Evolutionary conservation across 2,797 vertebrate species (phyloP).

Genomic region (Artibeus jamaicensis): DNA sequence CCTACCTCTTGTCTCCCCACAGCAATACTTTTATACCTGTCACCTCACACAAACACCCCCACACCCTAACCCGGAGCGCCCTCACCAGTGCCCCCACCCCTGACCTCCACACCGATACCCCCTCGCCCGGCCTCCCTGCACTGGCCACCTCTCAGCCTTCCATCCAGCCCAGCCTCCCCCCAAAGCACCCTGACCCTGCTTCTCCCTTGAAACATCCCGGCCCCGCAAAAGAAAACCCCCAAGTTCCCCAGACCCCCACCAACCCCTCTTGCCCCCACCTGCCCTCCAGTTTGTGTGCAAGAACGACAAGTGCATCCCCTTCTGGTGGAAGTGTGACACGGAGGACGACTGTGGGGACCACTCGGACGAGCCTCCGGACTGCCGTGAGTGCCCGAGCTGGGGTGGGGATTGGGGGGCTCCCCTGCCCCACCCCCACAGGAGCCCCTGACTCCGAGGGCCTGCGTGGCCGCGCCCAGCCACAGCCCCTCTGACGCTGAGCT

Average conservation of each 20-base stretch:
- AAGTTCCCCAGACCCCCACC: not conserved
- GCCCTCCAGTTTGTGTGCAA: slow-evolving; percentile 94
- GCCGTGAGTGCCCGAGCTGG: slow-evolving; percentile 89
- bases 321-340: slow-evolving; percentile 99
- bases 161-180: not conserved
- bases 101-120: not conserved
- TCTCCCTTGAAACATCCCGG: not conserved
- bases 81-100: not conserved
- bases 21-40: slow-evolving; percentile 33
- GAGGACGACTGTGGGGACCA: slow-evolving; percentile 98
- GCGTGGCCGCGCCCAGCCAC: accelerated
- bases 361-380: slow-evolving; percentile 94
- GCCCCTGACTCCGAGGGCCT: accelerated
- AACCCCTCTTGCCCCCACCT: not conserved
- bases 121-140: not conserved
- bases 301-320: slow-evolving; percentile 99
- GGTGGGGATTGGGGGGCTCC: not conserved
- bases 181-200: not conserved
- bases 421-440: too few species aligned
- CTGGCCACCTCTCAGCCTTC: not conserved
- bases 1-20: slow-evolving; percentile 60
- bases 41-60: slow-evolving; percentile 45
- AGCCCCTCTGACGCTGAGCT: not conserved
- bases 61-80: not conserved
- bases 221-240: not conserved